Base-by-base conservation (phyloP, 1,140 invertebrate species). In the Atopsyche davidsoni region DNA sequence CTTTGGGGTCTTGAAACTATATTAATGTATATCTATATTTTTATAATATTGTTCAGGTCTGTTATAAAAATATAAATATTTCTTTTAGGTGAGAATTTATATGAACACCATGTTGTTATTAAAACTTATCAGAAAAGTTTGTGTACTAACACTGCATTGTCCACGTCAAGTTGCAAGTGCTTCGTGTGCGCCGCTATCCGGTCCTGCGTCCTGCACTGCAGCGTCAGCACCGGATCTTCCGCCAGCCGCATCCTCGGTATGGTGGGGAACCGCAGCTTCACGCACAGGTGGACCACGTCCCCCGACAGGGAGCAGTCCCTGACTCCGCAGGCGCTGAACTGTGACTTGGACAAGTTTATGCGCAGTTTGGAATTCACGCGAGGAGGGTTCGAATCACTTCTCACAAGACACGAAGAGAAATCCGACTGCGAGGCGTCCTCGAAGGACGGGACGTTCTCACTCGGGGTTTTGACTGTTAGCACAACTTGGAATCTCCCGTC, bases 171-270 rank as follows among this genome's bases (percentile, higher is more conserved):
- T 59, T 64, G 63, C 7, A 68, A 51, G 34, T 66, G 70, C 55
- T 79, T 79, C 0, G 75, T 78, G 41, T 79, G 80, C 1, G 75
- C 71, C 2, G 74, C 75, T 2, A 76, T 70, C 28, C 71, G 70
- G 16, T 82, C 76, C 50, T 82, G 81, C 0, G 75, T 75, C 32
- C 72, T 75, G 60, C 83, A 85, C 53, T 79, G 75, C 22, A 86
- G 65, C 17, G 76, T 79, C 9, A 85, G 66, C 7, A 77, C 68
- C 1, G 72, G 64, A 59, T 85, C 82, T 36, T 80, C 75, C 1
- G 73, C 74, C n/a, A 83, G 70, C 60, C 72, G 75, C 23, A 85
- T 60, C 1, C 79, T 80, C 6, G 65, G 51, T 22, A 83, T 73
- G 2, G 72, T 65, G 6, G 82, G 80, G 59, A 85, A 80, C 28